Evolutionary conservation across 2,113 vertebrate genomes (phyloP), one percentile per base, ranked within the genome.

Genomic region (Crypturellus undulatus): DNA sequence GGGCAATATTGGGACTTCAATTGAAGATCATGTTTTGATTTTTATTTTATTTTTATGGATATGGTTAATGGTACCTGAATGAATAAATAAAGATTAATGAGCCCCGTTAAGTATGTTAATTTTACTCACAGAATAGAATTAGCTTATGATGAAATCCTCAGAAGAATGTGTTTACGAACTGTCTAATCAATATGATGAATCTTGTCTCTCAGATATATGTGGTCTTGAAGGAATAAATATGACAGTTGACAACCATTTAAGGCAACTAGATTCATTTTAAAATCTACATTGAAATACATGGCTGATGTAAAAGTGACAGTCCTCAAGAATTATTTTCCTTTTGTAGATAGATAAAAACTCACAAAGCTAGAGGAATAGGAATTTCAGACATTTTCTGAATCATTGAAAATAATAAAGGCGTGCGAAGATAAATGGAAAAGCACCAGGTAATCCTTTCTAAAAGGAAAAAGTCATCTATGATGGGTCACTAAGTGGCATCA

Each of bases 51-150:
- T 32, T 58, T 19, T 16, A 95, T 96, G 65, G 63, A 12, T 62
- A 82, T 89, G 28, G 76, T 90, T 96, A 79, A 67, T 77, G 94
- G 76, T 82, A 91, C 79, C 30, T 91, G 79, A 89, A 60, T 93
- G 84, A 89, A 60, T 91, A 93, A 96, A 97, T 96, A 94, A 96
- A 94, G 71, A 91, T 96, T 97, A 97, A 97, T 95, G 90, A 95
- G 91, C 90, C 83, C 85, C 77, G 93, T 84, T 94, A 94, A 94
- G 95, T 96, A 86, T 64, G 80, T 76, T 93, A 94, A 96, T 97
- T 96, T 91, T 81, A 62, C 75, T 97, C 45, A 89, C 92, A 95
- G 92, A 94, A 94, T 86, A 65, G 90, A 96, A 96, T 96, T 87
- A 87, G 69, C 69, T 96, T 88, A 84, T 93, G 81, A 96, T 96